These are phyloP conservation scores for Zenarchopterus dispar DNA, from an alignment of 2,797 vertebrate genomes.

Conservation along the genomic window DNA sequence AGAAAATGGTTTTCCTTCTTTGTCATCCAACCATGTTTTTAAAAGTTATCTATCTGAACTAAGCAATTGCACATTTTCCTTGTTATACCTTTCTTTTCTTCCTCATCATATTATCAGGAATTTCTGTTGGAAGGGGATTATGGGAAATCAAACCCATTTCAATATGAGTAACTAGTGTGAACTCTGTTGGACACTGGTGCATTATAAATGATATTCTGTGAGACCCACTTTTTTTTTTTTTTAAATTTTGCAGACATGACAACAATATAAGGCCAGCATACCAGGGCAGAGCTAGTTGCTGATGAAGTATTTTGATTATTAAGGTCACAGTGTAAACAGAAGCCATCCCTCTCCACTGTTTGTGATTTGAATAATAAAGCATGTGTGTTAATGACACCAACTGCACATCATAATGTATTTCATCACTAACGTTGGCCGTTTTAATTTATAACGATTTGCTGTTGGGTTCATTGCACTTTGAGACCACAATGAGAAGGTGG, in stretches of 20 bases:
- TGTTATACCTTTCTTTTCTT: too few relatives aligned
- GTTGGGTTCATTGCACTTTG: conserved; percentile 49
- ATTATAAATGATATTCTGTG: conserved; percentile 13
- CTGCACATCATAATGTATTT: conserved; percentile 75
- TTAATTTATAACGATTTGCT: conserved; percentile 73
- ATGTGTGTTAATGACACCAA: conserved; percentile 80
- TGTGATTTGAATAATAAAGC: conserved; percentile 87
- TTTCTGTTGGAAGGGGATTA: neutral
- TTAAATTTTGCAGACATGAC: conserved; percentile 45
- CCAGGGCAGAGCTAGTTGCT: conserved; percentile 62
- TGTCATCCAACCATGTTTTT: too few relatives aligned
- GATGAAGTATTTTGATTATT: conserved; percentile 85
- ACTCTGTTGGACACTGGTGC: conserved; percentile 8
- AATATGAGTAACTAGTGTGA: conserved; percentile 40
- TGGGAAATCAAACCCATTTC: conserved; percentile 12
- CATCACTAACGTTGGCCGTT: conserved; percentile 77
- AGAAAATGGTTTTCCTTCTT: too few relatives aligned
- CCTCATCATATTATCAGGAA: too few relatives aligned
- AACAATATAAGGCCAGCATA: conserved; percentile 61
- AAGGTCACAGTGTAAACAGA: conserved; percentile 83
- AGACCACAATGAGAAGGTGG: conserved; percentile 51
- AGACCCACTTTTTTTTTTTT: conserved; percentile 12
- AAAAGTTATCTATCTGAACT: too few relatives aligned
- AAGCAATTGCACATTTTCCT: too few relatives aligned
- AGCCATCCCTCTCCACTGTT: conserved; percentile 77